A percentile compares a stretch with the other conserved stretches of the same genome.
These are phyloP conservation scores for Turritopsis rubra DNA, from an alignment of 30 jellyfish, hydroid and myxozoan species.

Conservation along the genomic window DNA sequence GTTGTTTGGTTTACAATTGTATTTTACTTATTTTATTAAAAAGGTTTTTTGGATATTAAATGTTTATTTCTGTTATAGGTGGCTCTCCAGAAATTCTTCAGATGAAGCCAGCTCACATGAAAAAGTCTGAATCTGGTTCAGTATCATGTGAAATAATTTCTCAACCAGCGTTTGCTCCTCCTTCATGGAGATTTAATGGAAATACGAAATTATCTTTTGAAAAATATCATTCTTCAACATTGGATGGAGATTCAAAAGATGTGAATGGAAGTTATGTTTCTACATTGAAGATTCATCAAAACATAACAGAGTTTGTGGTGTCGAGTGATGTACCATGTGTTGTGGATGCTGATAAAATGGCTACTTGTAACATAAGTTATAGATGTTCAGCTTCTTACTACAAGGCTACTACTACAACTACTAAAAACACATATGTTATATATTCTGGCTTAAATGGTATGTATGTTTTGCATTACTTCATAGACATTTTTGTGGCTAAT, in stretches of 20 bases:
- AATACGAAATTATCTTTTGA: not conserved
- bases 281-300: not conserved
- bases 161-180: constrained; percentile 6
- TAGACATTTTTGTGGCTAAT: too few relatives aligned
- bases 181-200: not conserved
- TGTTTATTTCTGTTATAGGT: not conserved
- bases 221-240: not conserved
- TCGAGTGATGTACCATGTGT: not conserved
- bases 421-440: not conserved
- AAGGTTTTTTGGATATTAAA: not conserved
- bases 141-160: not conserved
- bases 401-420: not conserved
- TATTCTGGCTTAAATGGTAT: constrained; percentile 19
- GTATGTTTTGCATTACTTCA: too few relatives aligned
- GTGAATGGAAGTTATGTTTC: constrained; percentile 10
- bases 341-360: not conserved
- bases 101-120: not conserved
- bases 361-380: constrained; percentile 5
- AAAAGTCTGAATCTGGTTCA: not conserved
- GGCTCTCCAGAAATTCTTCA: not conserved
- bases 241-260: not conserved
- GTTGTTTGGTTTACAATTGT: not conserved
- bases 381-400: not conserved
- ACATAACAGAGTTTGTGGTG: not conserved
- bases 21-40: too few relatives aligned